Percentiles rank a stretch among this genome's conserved stretches.
Evolutionary conservation across 1,140 invertebrate species (phyloP).

Genomic region (Chironomus striatipennis): DNA sequence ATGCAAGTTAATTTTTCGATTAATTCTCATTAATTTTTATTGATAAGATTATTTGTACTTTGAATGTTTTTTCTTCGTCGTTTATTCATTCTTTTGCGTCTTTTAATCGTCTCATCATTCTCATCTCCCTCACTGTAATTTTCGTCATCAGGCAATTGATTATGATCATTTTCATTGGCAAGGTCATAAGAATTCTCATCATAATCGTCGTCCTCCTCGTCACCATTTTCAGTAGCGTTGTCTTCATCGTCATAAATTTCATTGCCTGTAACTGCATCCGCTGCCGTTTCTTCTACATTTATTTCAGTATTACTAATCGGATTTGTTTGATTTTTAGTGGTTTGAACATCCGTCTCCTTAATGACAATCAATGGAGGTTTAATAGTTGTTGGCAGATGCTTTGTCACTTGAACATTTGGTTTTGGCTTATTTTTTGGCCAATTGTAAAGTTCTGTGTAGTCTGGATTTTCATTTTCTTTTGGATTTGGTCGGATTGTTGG

Average conservation of each 20-base stretch:
- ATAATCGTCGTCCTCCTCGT: neutral
- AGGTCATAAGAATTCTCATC: conserved; percentile 15
- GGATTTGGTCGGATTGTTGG: conserved; percentile 17
- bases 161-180: neutral
- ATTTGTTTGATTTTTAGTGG: neutral
- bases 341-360: neutral
- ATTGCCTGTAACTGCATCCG: neutral
- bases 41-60: too few relatives aligned
- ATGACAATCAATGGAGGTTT: neutral
- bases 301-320: neutral
- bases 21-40: too few relatives aligned
- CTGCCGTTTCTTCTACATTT: neutral
- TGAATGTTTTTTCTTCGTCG: neutral
- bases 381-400: neutral
- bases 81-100: conserved; percentile 17
- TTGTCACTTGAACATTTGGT: conserved; percentile 14
- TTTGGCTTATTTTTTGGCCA: neutral
- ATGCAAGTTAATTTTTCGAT: too few relatives aligned
- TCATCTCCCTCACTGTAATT: neutral
- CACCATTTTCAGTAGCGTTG: neutral
- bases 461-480: conserved; percentile 24
- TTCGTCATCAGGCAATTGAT: neutral
- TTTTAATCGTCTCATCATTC: conserved; percentile 26
- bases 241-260: neutral
- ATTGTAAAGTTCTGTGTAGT: conserved; percentile 7